A percentile compares a stretch with the other conserved stretches of the same genome.
Conservation (phyloP, 2,888 invertebrate species). For the Buathra laborator region DNA sequence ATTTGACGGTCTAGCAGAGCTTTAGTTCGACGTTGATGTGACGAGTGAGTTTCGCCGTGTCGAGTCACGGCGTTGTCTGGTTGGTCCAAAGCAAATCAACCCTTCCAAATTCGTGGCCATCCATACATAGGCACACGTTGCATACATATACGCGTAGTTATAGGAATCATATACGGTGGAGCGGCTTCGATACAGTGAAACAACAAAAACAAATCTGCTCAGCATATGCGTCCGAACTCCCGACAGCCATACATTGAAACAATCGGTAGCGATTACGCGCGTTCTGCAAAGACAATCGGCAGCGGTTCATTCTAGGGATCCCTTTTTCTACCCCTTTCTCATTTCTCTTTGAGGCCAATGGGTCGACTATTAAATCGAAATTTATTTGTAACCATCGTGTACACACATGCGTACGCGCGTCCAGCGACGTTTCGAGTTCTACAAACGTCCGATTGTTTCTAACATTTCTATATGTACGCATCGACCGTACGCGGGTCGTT, state of each 20-base stretch:
- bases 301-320: constrained; percentile 25
- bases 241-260: constrained; percentile 58
- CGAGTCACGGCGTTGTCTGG: background rate
- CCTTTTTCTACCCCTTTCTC: constrained; percentile 27
- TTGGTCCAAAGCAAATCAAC: background rate
- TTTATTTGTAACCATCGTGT: constrained; percentile 66
- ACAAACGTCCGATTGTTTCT: constrained; percentile 70
- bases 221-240: constrained; percentile 62
- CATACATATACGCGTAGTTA: constrained; percentile 12
- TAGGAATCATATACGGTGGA: background rate
- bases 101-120: constrained; percentile 16
- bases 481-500: constrained; percentile 32
- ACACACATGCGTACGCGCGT: constrained; percentile 7
- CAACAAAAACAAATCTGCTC: constrained; percentile 54
- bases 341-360: constrained; percentile 30
- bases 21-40: background rate
- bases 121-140: background rate
- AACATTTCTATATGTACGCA: constrained; percentile 25
- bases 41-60: constrained; percentile 4
- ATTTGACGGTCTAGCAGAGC: background rate
- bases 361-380: constrained; percentile 67
- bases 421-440: constrained; percentile 51
- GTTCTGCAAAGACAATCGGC: constrained; percentile 66
- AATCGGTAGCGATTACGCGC: constrained; percentile 72
- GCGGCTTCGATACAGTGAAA: background rate